phyloP scores from a whole-genome alignment of 2,888 invertebrate genomes.

The Tenthredo livida region DNA sequence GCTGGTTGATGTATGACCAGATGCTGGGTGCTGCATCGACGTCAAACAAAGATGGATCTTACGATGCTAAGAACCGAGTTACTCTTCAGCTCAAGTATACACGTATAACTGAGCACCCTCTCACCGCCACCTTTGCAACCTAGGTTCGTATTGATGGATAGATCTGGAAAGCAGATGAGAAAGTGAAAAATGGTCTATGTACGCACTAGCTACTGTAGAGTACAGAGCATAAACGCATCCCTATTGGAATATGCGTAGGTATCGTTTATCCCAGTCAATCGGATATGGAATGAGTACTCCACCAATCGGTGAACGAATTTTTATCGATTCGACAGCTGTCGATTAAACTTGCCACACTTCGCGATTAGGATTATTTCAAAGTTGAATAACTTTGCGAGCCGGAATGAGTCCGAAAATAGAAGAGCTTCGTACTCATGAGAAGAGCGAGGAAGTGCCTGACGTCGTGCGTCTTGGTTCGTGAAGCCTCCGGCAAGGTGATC shows the following conservation, averaged over 20 bases:
- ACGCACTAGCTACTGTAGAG: background rate
- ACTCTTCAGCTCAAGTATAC: background rate
- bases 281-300: background rate
- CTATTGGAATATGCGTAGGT: background rate
- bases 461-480: slow-evolving; percentile 24
- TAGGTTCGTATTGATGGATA: slow-evolving; percentile 27
- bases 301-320: background rate
- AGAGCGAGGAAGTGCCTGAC: slow-evolving; percentile 22
- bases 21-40: slow-evolving; percentile 47
- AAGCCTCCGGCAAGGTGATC: slow-evolving; percentile 53
- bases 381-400: background rate
- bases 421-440: slow-evolving; percentile 9
- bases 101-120: slow-evolving; percentile 14
- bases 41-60: slow-evolving; percentile 48
- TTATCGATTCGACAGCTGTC: slow-evolving; percentile 22
- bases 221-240: background rate
- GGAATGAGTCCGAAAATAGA: slow-evolving; percentile 25
- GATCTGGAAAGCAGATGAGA: slow-evolving; percentile 31
- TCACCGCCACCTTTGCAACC: background rate
- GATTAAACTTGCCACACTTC: background rate
- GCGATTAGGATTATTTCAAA: background rate
- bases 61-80: slow-evolving; percentile 34
- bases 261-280: background rate
- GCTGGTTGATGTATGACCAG: slow-evolving; percentile 48
- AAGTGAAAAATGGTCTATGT: slow-evolving; percentile 8